These are phyloP conservation scores for Actinopyga echinites DNA, from an alignment of 53 echinoderm and acorn worm genomes.

Conservation along the genomic window DNA sequence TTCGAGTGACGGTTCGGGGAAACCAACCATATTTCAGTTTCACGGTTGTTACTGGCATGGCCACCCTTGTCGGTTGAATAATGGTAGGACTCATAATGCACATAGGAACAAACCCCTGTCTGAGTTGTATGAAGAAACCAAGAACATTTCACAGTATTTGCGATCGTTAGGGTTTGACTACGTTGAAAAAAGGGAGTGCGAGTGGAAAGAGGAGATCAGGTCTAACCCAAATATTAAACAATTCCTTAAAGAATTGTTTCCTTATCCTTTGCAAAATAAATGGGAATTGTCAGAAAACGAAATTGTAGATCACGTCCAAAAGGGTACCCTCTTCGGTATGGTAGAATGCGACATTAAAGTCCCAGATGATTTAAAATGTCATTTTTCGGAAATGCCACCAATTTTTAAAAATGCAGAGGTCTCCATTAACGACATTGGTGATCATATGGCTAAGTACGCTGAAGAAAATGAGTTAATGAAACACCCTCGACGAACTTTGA, in stretches of 20 bases:
- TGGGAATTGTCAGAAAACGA: background rate
- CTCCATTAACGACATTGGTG: constrained; percentile 47
- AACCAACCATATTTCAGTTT: background rate
- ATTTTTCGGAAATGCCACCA: constrained; percentile 52
- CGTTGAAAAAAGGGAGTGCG: constrained; percentile 45
- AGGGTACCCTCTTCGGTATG: constrained; percentile 26
- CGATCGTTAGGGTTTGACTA: constrained; percentile 10
- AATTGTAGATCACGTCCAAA: background rate
- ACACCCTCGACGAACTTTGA: background rate
- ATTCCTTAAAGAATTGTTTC: background rate
- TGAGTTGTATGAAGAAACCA: constrained; percentile 3
- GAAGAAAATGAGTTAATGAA: constrained; percentile 8
- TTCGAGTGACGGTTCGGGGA: background rate
- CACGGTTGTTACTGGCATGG: constrained; percentile 28
- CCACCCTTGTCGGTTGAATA: background rate
- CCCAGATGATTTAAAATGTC: constrained; percentile 14
- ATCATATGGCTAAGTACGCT: constrained; percentile 35
- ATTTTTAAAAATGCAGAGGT: constrained; percentile 56
- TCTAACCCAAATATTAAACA: background rate
- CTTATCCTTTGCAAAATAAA: constrained; percentile 7
- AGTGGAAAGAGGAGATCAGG: background rate
- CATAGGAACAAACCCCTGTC: background rate
- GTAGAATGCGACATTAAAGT: constrained; percentile 52
- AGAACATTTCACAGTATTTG: background rate
- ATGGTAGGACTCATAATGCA: background rate